phyloP scores from a whole-genome alignment of 2,797 vertebrate genomes.

The Takifugu ocellatus region DNA sequence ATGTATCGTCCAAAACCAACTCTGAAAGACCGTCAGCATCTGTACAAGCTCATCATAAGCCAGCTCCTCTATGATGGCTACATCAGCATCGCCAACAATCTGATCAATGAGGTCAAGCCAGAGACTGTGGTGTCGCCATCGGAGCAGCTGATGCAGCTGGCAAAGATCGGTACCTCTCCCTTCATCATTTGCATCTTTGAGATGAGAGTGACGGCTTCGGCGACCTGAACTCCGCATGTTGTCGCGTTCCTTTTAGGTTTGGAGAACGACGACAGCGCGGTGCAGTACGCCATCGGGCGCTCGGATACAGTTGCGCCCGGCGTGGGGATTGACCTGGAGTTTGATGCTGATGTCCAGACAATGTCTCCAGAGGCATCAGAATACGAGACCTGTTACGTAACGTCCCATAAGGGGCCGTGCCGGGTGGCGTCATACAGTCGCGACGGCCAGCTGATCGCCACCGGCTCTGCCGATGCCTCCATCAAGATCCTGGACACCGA shows the following conservation, averaged over 20 bases:
- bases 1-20: slow-evolving; percentile 97
- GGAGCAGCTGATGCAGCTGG: slow-evolving; percentile 95
- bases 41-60: slow-evolving; percentile 95
- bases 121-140: slow-evolving; percentile 91
- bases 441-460: slow-evolving; percentile 95
- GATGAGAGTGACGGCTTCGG: neutral
- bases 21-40: slow-evolving; percentile 93
- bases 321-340: slow-evolving; percentile 95
- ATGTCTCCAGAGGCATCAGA: slow-evolving; percentile 98
- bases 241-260: slow-evolving; percentile 75
- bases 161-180: slow-evolving; percentile 84
- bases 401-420: slow-evolving; percentile 96
- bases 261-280: slow-evolving; percentile 94
- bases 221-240: neutral
- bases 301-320: slow-evolving; percentile 94
- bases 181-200: too few species aligned
- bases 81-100: slow-evolving; percentile 90
- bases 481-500: slow-evolving; percentile 98
- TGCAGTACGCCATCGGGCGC: slow-evolving; percentile 94
- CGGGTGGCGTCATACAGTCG: slow-evolving; percentile 93
- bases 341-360: slow-evolving; percentile 94
- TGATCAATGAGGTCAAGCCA: slow-evolving; percentile 93
- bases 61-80: slow-evolving; percentile 96
- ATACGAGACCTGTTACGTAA: slow-evolving; percentile 98
- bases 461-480: slow-evolving; percentile 94